These are phyloP conservation scores for Astreopora myriophthalma DNA, from an alignment of 64 coral and sea anemone species.

Conservation along the genomic window DNA sequence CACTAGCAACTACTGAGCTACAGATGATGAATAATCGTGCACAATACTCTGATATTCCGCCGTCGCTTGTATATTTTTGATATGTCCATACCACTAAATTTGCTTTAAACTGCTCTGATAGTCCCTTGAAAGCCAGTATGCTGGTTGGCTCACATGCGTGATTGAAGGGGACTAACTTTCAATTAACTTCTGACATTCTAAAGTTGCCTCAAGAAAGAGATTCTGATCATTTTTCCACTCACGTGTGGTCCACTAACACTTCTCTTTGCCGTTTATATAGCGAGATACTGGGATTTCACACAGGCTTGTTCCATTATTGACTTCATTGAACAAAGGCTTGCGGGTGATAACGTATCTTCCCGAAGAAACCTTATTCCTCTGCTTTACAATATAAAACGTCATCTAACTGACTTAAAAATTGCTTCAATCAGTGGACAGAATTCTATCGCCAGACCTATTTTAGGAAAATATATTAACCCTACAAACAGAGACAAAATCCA, in stretches of 20 bases:
- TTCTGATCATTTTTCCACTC: no score
- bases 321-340: neutral
- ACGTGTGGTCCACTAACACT: neutral
- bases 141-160: no score
- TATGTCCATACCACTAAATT: no score
- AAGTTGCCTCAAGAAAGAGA: no score
- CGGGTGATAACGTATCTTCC: neutral
- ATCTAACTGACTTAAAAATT: neutral
- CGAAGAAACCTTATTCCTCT: neutral
- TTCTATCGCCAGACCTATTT: neutral
- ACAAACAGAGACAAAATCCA: conserved; percentile 5
- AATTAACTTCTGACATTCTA: no score
- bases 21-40: no score
- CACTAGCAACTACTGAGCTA: no score
- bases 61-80: no score
- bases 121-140: no score
- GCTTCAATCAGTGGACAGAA: neutral
- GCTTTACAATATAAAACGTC: neutral
- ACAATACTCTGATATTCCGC: no score
- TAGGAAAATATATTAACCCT: neutral
- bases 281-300: neutral
- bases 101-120: no score
- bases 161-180: no score
- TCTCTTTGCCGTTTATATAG: neutral
- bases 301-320: conserved; percentile 5